A percentile compares a stretch with the other conserved stretches of the same genome.
Conservation (phyloP, 2,888 invertebrate species). For the Sarcophaga caerulescens region DNA sequence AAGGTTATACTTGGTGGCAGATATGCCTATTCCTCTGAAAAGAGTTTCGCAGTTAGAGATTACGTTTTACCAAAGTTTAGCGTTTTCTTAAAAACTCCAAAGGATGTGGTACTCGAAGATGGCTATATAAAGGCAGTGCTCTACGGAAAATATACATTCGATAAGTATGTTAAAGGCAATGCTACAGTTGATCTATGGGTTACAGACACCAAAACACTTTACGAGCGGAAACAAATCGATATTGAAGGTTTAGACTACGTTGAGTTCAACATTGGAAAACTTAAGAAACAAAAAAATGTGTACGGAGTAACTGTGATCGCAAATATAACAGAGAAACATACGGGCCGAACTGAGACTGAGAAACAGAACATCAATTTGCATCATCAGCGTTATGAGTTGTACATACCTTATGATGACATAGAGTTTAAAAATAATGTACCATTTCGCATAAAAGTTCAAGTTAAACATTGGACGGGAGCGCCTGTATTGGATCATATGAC, state of each 20-base stretch:
- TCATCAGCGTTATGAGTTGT: conserved; percentile 12
- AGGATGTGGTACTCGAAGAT: conserved; percentile 91
- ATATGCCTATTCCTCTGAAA: conserved; percentile 62
- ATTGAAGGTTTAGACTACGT: conserved; percentile 86
- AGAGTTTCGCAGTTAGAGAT: conserved; percentile 87
- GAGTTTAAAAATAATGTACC: conserved; percentile 43
- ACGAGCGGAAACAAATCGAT: conserved; percentile 82
- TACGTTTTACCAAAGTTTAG: conserved; percentile 96
- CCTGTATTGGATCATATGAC: conserved; percentile 30
- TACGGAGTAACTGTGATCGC: conserved; percentile 85
- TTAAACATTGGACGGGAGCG: conserved; percentile 39
- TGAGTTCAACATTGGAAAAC: conserved; percentile 83
- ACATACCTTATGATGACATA: neutral
- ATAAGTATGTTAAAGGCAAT: conserved; percentile 92
- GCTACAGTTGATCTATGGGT: conserved; percentile 82
- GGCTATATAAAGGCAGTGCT: conserved; percentile 84
- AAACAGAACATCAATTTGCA: conserved; percentile 81
- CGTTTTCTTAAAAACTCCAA: conserved; percentile 90
- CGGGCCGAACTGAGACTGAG: conserved; percentile 89
- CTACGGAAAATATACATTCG: conserved; percentile 88
- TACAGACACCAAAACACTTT: neutral
- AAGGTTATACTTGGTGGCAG: conserved; percentile 83
- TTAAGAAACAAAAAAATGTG: conserved; percentile 81
- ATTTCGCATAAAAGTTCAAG: conserved; percentile 25
- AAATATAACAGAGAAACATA: conserved; percentile 93